Conservation (phyloP, 2,113 vertebrate genomes). For the Pseudonaja textilis region DNA sequence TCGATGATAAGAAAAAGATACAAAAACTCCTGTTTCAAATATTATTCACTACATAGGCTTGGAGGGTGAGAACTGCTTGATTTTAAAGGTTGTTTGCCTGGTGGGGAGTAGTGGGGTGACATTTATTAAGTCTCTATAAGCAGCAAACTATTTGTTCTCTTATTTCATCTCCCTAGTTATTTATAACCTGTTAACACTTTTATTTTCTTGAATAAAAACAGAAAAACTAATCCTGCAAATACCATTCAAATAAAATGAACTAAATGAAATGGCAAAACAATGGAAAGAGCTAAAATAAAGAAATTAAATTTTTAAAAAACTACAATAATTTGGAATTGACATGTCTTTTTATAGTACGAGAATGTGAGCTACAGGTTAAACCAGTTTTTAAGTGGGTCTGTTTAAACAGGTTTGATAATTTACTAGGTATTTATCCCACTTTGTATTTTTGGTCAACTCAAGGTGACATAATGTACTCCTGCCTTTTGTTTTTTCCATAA, state of each 20-base stretch:
- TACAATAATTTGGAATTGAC: neutral
- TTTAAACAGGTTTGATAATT: neutral
- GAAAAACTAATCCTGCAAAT: neutral
- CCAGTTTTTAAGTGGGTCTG: neutral
- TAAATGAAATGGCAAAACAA: neutral
- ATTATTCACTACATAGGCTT: neutral
- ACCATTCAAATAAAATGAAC: neutral
- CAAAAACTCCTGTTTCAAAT: neutral
- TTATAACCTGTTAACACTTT: neutral
- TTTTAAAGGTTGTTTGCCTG: neutral
- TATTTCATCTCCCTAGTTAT: constrained; percentile 2
- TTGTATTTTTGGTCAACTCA: neutral
- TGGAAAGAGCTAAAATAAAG: neutral
- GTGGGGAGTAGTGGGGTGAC: neutral
- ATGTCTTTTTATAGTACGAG: neutral
- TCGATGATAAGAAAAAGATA: neutral
- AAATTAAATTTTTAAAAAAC: neutral
- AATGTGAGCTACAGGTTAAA: neutral
- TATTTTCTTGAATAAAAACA: neutral
- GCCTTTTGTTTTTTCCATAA: neutral
- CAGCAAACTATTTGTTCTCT: constrained; percentile 4
- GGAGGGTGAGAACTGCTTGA: neutral
- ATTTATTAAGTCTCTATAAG: neutral
- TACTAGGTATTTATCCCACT: neutral
- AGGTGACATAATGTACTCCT: neutral